Conservation (phyloP, 2,888 invertebrate genomes). For the Epistrophe eligans region DNA sequence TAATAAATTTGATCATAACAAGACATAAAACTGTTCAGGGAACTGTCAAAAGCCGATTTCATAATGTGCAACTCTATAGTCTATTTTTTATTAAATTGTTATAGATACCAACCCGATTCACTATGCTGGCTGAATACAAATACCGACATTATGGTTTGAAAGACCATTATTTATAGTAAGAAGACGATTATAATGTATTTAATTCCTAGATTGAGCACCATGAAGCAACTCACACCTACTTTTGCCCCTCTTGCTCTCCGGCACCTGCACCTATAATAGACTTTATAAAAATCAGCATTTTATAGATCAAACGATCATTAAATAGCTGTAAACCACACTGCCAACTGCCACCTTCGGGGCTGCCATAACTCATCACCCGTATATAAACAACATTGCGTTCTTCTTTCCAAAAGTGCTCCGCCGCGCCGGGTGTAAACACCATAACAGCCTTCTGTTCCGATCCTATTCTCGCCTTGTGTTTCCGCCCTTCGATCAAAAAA, state of each 20-base stretch:
- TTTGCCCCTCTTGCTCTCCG: slow-evolving; percentile 12
- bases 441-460: slow-evolving; percentile 66
- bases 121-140: neutral
- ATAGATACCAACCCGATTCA: neutral
- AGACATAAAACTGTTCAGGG: neutral
- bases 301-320: slow-evolving; percentile 70
- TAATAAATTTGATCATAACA: neutral
- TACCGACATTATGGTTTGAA: neutral
- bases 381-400: slow-evolving; percentile 48
- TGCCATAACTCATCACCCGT: slow-evolving; percentile 62
- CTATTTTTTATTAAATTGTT: neutral
- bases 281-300: slow-evolving; percentile 58
- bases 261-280: slow-evolving; percentile 15
- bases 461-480: slow-evolving; percentile 21
- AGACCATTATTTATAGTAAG: neutral
- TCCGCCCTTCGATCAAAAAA: slow-evolving; percentile 35
- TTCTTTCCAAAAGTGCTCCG: slow-evolving; percentile 23
- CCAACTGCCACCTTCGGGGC: slow-evolving; percentile 49
- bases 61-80: neutral
- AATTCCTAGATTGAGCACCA: slow-evolving; percentile 1
- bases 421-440: slow-evolving; percentile 56
- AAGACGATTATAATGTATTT: slow-evolving; percentile 21
- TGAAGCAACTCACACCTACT: neutral
- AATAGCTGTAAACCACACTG: slow-evolving; percentile 64
- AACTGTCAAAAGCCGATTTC: neutral